These are phyloP conservation scores for Poicephalus meyeri DNA, from an alignment of 2,113 vertebrate genomes.

Conservation along the genomic window DNA sequence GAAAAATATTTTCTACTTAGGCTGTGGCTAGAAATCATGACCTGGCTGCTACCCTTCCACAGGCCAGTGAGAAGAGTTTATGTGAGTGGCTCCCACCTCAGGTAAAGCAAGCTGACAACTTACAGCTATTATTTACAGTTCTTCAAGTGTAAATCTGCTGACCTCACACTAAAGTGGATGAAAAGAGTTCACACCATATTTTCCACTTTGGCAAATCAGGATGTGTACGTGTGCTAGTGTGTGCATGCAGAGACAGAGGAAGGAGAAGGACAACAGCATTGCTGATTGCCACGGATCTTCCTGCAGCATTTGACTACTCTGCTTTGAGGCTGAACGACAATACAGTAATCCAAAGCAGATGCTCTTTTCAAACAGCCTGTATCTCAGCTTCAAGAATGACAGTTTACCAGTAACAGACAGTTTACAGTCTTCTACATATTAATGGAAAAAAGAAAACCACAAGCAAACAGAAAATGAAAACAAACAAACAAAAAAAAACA, in stretches of 20 bases:
- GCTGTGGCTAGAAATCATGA: background rate
- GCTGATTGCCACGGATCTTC: background rate
- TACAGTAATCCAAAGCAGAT: background rate
- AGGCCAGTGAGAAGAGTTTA: background rate
- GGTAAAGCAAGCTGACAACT: background rate
- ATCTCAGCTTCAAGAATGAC: background rate
- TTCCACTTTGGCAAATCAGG: background rate
- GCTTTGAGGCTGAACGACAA: background rate
- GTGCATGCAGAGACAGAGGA: background rate
- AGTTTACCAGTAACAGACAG: background rate
- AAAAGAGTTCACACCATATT: background rate
- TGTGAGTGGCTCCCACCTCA: background rate
- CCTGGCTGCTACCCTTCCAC: background rate
- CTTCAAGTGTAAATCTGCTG: background rate
- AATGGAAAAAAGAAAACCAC: background rate
- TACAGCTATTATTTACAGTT: background rate
- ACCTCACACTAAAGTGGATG: background rate
- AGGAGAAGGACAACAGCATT: background rate
- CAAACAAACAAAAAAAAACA: background rate
- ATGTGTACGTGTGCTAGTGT: fast-evolving
- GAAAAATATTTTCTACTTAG: background rate
- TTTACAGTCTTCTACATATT: background rate
- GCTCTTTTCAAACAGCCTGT: background rate
- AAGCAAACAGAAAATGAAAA: background rate
- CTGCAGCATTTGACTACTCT: background rate